Percentiles rank a stretch among this genome's conserved stretches.
Conservation (phyloP, 2,888 invertebrate species). For the Acholoe squamosa region DNA sequence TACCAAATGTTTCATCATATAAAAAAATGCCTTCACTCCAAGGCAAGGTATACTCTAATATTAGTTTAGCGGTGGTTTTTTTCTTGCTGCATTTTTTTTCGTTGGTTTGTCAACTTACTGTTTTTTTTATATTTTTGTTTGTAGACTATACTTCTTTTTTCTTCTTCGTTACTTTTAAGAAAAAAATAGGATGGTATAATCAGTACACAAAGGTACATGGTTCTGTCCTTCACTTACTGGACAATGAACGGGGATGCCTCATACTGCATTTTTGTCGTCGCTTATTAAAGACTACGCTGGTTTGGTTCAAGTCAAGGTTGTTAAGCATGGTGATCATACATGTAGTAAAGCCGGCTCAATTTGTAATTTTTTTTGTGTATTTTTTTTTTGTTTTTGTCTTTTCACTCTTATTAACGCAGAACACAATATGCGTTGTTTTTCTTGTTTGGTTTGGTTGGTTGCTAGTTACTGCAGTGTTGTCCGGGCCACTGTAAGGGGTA, state of each 20-base stretch:
- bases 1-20: slow-evolving; percentile 35
- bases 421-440: not conserved
- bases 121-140: slow-evolving; percentile 36
- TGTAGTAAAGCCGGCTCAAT: slow-evolving; percentile 53
- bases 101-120: slow-evolving; percentile 58
- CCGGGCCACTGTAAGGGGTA: not conserved
- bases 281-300: slow-evolving; percentile 57
- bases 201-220: slow-evolving; percentile 39
- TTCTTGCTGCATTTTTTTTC: slow-evolving; percentile 61
- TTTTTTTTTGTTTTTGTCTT: not conserved
- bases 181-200: slow-evolving; percentile 49
- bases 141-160: slow-evolving; percentile 21
- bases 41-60: not conserved
- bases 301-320: slow-evolving; percentile 58
- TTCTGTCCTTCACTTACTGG: slow-evolving; percentile 36
- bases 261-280: slow-evolving; percentile 23
- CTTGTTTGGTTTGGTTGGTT: slow-evolving; percentile 8
- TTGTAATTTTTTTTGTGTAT: not conserved
- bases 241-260: slow-evolving; percentile 46
- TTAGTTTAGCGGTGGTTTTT: slow-evolving; percentile 52
- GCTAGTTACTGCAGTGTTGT: not conserved
- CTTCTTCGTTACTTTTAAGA: slow-evolving; percentile 6
- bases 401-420: slow-evolving; percentile 47
- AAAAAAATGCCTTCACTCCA: slow-evolving; percentile 24
- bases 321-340: slow-evolving; percentile 57